A percentile compares a stretch with the other conserved stretches of the same genome.
These are phyloP conservation scores for Eriocheir sinensis DNA, from an alignment of 1,140 invertebrate genomes.

Conservation along the genomic window DNA sequence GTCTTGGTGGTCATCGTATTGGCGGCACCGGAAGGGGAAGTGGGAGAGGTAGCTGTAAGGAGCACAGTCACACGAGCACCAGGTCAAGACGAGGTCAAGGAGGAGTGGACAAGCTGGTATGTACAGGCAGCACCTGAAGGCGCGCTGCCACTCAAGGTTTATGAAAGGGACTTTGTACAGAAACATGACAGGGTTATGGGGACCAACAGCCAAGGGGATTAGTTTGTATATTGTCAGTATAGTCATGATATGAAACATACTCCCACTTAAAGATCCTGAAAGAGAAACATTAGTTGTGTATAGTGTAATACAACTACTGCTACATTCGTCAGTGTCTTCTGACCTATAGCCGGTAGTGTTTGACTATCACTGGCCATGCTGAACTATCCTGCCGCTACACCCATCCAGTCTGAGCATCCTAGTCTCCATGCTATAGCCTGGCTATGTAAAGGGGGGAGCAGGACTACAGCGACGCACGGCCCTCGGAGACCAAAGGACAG, in stretches of 20 bases:
- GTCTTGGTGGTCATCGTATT: slow-evolving; percentile 80
- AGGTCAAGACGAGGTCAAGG: background rate
- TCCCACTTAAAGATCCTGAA: slow-evolving; percentile 25
- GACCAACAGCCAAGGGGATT: slow-evolving; percentile 4
- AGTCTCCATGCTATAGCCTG: background rate
- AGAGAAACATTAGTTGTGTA: background rate
- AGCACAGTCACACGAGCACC: slow-evolving; percentile 61
- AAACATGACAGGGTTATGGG: background rate
- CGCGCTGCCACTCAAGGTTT: background rate
- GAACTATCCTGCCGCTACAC: slow-evolving; percentile 1
- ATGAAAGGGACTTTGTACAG: background rate
- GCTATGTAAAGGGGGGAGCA: background rate
- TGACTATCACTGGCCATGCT: background rate
- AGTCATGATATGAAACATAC: slow-evolving; percentile 39
- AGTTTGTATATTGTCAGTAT: slow-evolving; percentile 40
- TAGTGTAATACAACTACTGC: background rate
- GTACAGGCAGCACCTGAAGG: background rate
- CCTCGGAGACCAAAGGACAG: background rate
- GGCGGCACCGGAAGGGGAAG: slow-evolving; percentile 65
- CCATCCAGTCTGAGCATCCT: slow-evolving; percentile 3
- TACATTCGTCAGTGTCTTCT: background rate
- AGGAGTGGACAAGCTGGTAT: background rate
- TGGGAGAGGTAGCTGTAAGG: slow-evolving; percentile 66
- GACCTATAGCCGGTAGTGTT: background rate
- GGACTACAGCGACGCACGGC: background rate